These are phyloP conservation scores for Eidolon dupreanum DNA, from an alignment of 2,797 vertebrate species.

Conservation along the genomic window DNA sequence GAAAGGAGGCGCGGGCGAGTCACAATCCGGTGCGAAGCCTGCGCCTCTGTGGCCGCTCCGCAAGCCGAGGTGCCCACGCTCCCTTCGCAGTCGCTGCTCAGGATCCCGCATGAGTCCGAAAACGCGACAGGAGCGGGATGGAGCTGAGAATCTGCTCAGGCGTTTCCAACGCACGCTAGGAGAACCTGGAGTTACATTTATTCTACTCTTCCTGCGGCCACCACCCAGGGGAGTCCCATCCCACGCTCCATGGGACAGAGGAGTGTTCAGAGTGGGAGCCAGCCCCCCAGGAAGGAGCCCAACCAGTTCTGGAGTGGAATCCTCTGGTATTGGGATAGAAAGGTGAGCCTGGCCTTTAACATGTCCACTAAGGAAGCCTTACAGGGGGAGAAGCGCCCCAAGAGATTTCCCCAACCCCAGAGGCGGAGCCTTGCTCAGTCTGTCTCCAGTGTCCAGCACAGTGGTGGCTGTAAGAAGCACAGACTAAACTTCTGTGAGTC, in stretches of 20 bases:
- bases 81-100: neutral
- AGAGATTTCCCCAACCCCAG: neutral
- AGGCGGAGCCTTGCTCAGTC: neutral
- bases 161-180: fast-evolving
- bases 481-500: neutral
- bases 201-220: neutral
- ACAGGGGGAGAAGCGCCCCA: neutral
- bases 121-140: fast-evolving
- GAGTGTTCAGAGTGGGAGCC: neutral
- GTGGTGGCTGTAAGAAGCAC: neutral
- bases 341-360: neutral
- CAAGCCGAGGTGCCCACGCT: neutral
- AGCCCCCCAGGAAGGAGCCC: fast-evolving
- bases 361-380: neutral
- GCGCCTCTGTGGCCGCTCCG: fast-evolving
- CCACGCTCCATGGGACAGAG: neutral
- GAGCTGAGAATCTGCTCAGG: neutral
- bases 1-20: neutral
- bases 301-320: neutral
- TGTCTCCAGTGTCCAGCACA: neutral
- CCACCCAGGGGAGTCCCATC: neutral
- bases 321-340: neutral
- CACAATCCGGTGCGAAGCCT: neutral
- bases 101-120: neutral
- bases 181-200: neutral